Conservation (phyloP, 2,888 invertebrate species). For the Cynaeus angustus region DNA sequence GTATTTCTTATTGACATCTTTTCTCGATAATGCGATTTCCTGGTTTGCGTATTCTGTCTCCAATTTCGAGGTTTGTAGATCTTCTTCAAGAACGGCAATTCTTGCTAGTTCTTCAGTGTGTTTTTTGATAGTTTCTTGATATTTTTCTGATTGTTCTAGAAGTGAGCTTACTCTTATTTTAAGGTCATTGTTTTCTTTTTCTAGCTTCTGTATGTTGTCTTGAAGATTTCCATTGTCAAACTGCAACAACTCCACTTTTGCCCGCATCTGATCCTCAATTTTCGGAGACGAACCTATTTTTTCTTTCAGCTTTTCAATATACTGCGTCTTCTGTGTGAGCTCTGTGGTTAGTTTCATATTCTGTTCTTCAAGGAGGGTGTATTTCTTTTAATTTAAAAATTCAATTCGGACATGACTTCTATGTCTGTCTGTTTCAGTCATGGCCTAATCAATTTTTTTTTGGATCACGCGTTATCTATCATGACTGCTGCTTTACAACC, state of each 20-base stretch:
- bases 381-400: too few relatives aligned
- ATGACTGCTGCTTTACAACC: too few relatives aligned
- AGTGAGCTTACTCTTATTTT: not conserved
- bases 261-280: too few relatives aligned
- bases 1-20: slow-evolving; percentile 19
- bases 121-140: not conserved
- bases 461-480: too few relatives aligned
- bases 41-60: not conserved
- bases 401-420: too few relatives aligned
- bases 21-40: not conserved
- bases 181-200: slow-evolving; percentile 6
- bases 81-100: not conserved
- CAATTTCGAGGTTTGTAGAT: slow-evolving; percentile 2
- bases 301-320: slow-evolving; percentile 46
- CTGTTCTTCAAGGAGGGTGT: not conserved
- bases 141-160: not conserved
- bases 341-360: not conserved
- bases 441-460: too few relatives aligned
- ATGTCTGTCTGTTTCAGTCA: too few relatives aligned
- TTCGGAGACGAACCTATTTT: slow-evolving; percentile 6
- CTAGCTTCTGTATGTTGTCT: not conserved
- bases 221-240: not conserved
- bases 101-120: too few relatives aligned
- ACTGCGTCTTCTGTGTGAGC: not conserved
- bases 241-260: too few relatives aligned